Percentiles rank a stretch among this genome's conserved stretches.
These are phyloP conservation scores for Exocentrus adspersus DNA, from an alignment of 2,888 invertebrate genomes.

Conservation along the genomic window DNA sequence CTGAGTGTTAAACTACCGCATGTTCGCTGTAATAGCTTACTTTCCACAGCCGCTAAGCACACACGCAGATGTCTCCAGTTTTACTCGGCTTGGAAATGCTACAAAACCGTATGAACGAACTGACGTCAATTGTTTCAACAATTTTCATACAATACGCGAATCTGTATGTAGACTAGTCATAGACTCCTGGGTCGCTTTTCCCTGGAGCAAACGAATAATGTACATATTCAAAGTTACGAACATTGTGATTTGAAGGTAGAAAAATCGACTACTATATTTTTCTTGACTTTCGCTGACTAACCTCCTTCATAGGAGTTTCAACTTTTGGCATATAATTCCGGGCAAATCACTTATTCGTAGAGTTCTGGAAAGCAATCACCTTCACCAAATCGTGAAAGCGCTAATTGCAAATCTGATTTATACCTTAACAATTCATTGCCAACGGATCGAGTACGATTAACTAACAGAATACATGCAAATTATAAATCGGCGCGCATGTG, in stretches of 20 bases:
- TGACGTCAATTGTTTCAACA: slow-evolving; percentile 51
- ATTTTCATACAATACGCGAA: slow-evolving; percentile 39
- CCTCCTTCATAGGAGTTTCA: slow-evolving; percentile 26
- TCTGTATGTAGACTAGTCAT: neutral
- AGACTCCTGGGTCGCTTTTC: neutral
- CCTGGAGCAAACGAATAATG: neutral
- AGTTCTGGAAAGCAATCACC: slow-evolving; percentile 35
- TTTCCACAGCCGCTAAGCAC: slow-evolving; percentile 56
- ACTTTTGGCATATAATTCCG: slow-evolving; percentile 37
- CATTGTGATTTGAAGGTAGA: too few relatives aligned
- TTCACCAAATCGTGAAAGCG: slow-evolving; percentile 23
- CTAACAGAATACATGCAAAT: slow-evolving; percentile 28
- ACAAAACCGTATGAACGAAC: slow-evolving; percentile 48
- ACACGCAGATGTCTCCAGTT: slow-evolving; percentile 58
- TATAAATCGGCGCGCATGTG: slow-evolving; percentile 45
- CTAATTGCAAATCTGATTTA: slow-evolving; percentile 39
- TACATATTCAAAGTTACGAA: neutral
- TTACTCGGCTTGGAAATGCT: slow-evolving; percentile 44
- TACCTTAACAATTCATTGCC: slow-evolving; percentile 23
- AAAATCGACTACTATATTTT: too few relatives aligned
- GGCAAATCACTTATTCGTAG: slow-evolving; percentile 41
- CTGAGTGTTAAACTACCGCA: slow-evolving; percentile 56
- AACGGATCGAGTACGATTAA: slow-evolving; percentile 24
- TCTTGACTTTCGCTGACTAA: too few relatives aligned
- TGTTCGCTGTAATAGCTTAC: slow-evolving; percentile 60